Conservation (phyloP, 2,797 vertebrate species). For the Choloepus didactylus region DNA sequence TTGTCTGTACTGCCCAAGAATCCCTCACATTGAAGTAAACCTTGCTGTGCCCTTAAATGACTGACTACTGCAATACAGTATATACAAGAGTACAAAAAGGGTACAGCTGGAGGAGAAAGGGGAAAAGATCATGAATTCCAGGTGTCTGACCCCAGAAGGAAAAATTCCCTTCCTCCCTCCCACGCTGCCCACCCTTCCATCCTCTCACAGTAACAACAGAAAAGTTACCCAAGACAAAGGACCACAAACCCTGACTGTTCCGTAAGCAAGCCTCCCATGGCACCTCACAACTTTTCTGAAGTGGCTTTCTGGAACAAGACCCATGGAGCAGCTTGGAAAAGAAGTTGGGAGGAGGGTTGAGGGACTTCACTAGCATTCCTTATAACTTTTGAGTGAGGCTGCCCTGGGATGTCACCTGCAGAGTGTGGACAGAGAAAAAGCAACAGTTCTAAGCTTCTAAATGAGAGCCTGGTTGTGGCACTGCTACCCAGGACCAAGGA, state of each 20-base stretch:
- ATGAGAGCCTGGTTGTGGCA: neutral
- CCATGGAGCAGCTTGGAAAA: neutral
- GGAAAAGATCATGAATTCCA: constrained; percentile 21
- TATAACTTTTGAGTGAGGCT: neutral
- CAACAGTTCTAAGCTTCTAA: neutral
- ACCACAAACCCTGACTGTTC: neutral
- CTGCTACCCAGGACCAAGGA: neutral
- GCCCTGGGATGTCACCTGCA: constrained; percentile 45
- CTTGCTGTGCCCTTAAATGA: constrained; percentile 48
- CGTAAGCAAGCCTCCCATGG: neutral
- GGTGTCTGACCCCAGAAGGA: neutral
- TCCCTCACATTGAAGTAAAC: constrained; percentile 51
- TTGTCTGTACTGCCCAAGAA: neutral
- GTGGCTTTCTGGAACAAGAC: constrained; percentile 56
- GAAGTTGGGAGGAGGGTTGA: neutral
- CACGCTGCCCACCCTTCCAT: neutral
- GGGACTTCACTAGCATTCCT: constrained; percentile 6
- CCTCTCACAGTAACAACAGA: neutral
- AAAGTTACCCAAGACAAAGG: neutral
- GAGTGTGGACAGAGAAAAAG: neutral
- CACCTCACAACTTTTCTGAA: neutral
- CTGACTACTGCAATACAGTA: neutral
- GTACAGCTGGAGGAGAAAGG: constrained; percentile 32
- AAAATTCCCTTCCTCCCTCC: neutral
- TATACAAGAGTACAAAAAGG: neutral